Evolutionary conservation across 37 sponge, comb jelly and placozoan genomes (phyloP), one percentile per base, ranked within the genome.

Genomic region (Halichondria panicea): DNA sequence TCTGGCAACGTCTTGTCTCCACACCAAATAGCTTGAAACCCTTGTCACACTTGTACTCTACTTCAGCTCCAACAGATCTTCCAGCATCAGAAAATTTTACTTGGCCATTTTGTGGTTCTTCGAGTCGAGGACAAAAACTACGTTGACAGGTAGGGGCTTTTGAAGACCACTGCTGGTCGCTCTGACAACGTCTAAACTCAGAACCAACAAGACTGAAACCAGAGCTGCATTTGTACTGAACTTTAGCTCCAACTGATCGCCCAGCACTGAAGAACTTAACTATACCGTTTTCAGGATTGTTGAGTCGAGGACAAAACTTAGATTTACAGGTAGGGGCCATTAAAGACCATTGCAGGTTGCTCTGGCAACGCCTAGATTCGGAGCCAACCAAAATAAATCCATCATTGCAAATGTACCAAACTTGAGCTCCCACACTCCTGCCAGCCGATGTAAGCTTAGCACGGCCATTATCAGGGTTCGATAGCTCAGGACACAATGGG

Each of bases 261-360:
- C 61, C 37, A 33, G 50, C 54, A 15, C 59, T 42, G n/a, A n/a
- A n/a, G 27, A 58, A 34, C 36, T 57, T 69, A 44, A 79, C 69
- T 19, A 35, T 21, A 1, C 80, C 80, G 60, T 79, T 79, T 18
- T 37, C 48, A 19, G 80, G 80, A 22, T 43, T 69, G 5, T 25
- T 31, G 28, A 69, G 45, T 9, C 7, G 41, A 15, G 79, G 69
- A 56, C 79, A 78, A 32, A 38, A 39, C 80, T 53, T 46, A 84
- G 86, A 25, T 65, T 21, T 63, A 50, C 91, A 90, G 7, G 33
- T 40, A 71, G 91, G 82, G 24, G 43, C 24, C 13, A 39, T 73
- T 56, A 86, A 81, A 12, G 78, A 68, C 91, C 91, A 90, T 1
- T 31, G 43, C 15, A 81, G 73, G 6, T 5, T 66, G 21, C 52